Base-by-base conservation (phyloP, 2,888 invertebrate species). In the Troides oblongomaculatus region DNA sequence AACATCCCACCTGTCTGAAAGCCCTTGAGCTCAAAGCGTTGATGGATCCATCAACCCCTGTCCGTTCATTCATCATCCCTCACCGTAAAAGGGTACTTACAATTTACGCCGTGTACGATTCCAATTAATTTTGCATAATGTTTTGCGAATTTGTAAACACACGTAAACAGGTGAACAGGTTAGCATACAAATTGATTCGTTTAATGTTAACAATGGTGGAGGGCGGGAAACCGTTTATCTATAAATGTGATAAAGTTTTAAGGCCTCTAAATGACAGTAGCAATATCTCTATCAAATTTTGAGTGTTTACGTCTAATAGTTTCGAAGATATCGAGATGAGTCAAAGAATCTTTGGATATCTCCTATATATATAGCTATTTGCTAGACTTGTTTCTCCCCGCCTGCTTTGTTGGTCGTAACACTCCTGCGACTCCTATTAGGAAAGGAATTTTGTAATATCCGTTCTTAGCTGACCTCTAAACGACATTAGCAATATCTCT, bases 41-140 rank as follows among this genome's bases (percentile, higher is more conserved):
- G 64, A 71, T 68, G 64, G 61, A 64, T 71, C 61, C 61, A 64
- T 70, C 67, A 67, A 71, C 70, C 70, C 70, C 61, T 71, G 70
- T 71, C 70, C 67, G 61, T 64, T 61, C 64, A 70, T 64, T 71
- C 67, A 64, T 71, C 70, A 71, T 67, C 64, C 64, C 23, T 50
- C 60, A 50, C 64, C 30, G 50, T 61, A 58, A 67, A 67, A 64
- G 67, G 61, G 66, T 67, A 64, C 70, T 66, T 57, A 64, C 64
- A 57, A 67, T 67, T 71, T 63, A 66, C 67, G 36, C 2, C 61
- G 64, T 71, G 67, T 64, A 67, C 61, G 61, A 58, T 67, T 64
- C 46, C 56, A 61, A 61, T 67, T 61, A 71, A 67, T 67, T 64
- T 64, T 67, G 64, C 67, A 67, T 67, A 66, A 64, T 64, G 63